Evolutionary conservation across 2,113 vertebrate genomes (phyloP).

Genomic region (Neofelis nebulosa): DNA sequence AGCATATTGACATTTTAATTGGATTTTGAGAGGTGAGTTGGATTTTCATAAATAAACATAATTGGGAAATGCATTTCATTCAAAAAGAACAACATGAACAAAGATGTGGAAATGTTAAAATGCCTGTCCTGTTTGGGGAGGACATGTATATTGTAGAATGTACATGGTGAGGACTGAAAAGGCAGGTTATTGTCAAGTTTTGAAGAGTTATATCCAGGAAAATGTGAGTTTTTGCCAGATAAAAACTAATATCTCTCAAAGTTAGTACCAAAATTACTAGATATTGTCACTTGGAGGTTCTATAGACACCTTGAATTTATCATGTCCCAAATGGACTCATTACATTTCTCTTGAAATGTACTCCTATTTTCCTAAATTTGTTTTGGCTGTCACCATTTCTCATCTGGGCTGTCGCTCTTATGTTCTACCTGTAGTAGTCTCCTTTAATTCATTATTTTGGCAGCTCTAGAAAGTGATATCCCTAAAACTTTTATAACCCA

Average conservation of each 20-base stretch:
- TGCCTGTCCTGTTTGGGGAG: not conserved
- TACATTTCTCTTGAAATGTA: not conserved
- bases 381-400: not conserved
- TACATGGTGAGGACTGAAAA: not conserved
- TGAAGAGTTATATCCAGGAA: not conserved
- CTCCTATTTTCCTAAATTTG: not conserved
- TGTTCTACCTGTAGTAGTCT: not conserved
- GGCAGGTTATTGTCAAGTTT: not conserved
- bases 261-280: not conserved
- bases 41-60: not conserved
- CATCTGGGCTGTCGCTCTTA: not conserved
- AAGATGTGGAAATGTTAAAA: not conserved
- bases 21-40: slow-evolving; percentile 4
- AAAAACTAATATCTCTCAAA: not conserved
- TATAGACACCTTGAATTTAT: not conserved
- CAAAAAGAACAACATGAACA: not conserved
- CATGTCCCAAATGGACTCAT: not conserved
- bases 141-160: not conserved
- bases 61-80: slow-evolving; percentile 7
- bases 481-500: not conserved
- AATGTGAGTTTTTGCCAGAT: slow-evolving; percentile 15
- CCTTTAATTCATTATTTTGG: not conserved
- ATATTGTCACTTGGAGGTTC: not conserved
- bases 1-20: not conserved
- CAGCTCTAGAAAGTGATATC: slow-evolving; percentile 34